Base-by-base conservation (phyloP, 2,113 vertebrate genomes). In the Anguilla japonica region DNA sequence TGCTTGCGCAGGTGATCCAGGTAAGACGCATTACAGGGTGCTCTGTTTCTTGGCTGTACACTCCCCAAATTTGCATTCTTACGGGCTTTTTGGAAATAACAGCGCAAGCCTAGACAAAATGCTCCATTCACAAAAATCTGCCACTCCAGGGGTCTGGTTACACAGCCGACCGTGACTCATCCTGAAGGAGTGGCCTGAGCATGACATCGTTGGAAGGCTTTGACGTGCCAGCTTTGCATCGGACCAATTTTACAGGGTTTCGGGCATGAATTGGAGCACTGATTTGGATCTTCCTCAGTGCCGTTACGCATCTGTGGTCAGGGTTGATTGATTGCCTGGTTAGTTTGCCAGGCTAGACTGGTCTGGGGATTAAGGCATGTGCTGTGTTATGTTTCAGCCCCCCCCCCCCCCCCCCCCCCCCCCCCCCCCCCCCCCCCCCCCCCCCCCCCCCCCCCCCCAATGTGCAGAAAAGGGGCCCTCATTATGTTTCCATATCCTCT, bases 281-380 rank as follows among this genome's bases (percentile, higher is more conserved):
- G 53, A 79, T 87, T 87, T 75, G 67, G 60, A 75, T 34, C 39
- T 40, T 87, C 46, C 16, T 81, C 34, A 22, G 81, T 29, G 40
- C 50, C 29, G 81, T 43, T 60, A 80, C 71, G 78, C 86, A 87
- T 87, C 86, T 87, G 82, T 60, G 81, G 86, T 78, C 71, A 79
- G 26, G n/a, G 46, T 15, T 87, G 86, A 87, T 57, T 87, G 81
- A 83, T 71, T 87, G 86, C 82, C 81, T 50, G 41, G 29, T 75
- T 53, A n/a, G 46, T 78, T 78, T 83, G 86, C 80, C 29, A 29
- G 86, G 39, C 60, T 43, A 82, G 46, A 53, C 57, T 50, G 41
- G 86, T 81, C 78, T 83, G n/a, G 81, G 85, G 82, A 87, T 82
- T 57, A 5, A 82, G 40, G 26, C 71, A 83, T 83, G 83, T 67